These are phyloP conservation scores for Streptopelia turtur DNA, from an alignment of 2,797 vertebrate genomes.

Conservation along the genomic window DNA sequence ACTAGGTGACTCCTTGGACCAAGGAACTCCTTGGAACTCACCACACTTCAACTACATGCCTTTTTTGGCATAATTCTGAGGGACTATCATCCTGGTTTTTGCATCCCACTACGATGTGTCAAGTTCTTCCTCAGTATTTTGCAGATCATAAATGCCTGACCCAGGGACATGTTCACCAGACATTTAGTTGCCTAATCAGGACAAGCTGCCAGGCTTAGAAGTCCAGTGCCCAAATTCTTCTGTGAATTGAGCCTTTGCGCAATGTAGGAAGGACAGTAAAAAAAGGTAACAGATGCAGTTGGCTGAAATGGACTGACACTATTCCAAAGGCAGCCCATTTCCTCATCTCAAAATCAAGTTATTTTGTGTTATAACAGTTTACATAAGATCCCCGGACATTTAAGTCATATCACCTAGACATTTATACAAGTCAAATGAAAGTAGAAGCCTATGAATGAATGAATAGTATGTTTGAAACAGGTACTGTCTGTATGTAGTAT, in stretches of 20 bases:
- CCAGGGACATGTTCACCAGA: not conserved
- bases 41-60: not conserved
- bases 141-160: not conserved
- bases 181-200: not conserved
- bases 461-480: slow-evolving; percentile 22
- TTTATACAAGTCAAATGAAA: slow-evolving; percentile 27
- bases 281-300: not conserved
- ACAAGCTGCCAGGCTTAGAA: not conserved
- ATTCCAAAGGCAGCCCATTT: not conserved
- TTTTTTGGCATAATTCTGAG: not conserved
- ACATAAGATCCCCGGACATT: slow-evolving; percentile 1
- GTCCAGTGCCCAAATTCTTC: not conserved
- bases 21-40: not conserved
- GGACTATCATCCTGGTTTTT: not conserved
- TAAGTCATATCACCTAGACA: not conserved
- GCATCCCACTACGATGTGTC: not conserved
- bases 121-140: not conserved
- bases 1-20: not conserved
- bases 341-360: not conserved
- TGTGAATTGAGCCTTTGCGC: not conserved
- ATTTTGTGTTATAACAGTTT: not conserved
- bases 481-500: not conserved
- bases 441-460: not conserved
- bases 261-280: not conserved
- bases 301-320: not conserved